phyloP scores from a whole-genome alignment of 2,888 invertebrate genomes.

The Acanthopleura granulata region DNA sequence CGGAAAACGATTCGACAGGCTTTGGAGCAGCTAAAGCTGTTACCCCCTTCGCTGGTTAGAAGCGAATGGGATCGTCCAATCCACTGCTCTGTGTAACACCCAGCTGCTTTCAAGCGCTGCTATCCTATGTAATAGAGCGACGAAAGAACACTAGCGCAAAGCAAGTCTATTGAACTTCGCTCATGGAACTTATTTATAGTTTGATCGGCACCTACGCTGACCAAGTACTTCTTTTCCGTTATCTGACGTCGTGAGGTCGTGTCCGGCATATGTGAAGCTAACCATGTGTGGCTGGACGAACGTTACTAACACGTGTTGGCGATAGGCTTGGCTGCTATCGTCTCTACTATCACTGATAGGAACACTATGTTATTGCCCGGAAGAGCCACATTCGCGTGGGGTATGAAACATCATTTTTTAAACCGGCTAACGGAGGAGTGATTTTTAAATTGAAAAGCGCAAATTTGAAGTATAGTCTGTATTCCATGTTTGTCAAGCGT shows the following conservation, averaged over 20 bases:
- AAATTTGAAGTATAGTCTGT: too few relatives aligned
- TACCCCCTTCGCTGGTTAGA: neutral
- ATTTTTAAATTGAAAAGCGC: too few relatives aligned
- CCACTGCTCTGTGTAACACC: constrained; percentile 9
- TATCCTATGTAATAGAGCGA: constrained; percentile 17
- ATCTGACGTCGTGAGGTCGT: too few relatives aligned
- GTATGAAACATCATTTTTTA: too few relatives aligned
- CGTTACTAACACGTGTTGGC: neutral
- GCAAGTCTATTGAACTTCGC: constrained; percentile 11
- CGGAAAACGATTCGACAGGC: too few relatives aligned
- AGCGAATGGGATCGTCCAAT: constrained; percentile 8
- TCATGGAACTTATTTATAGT: constrained; percentile 12
- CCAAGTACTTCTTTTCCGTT: too few relatives aligned
- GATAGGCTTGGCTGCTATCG: neutral
- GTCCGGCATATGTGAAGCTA: too few relatives aligned
- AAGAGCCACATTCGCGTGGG: too few relatives aligned
- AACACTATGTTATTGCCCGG: too few relatives aligned
- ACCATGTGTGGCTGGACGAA: neutral
- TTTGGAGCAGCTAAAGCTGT: neutral
- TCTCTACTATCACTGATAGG: too few relatives aligned
- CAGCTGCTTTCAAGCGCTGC: constrained; percentile 1
- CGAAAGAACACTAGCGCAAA: neutral
- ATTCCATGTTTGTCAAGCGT: too few relatives aligned
- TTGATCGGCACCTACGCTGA: constrained; percentile 1
- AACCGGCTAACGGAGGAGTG: too few relatives aligned